phyloP scores from a whole-genome alignment of 2,113 vertebrate species.

The Apteryx owenii region DNA sequence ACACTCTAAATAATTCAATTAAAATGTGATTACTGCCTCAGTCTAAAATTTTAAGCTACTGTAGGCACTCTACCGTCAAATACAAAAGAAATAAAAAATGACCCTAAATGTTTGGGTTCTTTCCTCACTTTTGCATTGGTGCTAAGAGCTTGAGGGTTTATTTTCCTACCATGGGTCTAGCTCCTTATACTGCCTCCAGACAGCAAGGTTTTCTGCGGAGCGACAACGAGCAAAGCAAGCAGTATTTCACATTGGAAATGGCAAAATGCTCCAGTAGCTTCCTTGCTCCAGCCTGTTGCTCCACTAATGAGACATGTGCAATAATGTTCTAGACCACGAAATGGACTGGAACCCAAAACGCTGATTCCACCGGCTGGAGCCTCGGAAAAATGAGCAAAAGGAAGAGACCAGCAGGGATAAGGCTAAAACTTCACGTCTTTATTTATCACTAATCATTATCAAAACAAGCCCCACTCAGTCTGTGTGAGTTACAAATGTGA shows the following conservation, averaged over 20 bases:
- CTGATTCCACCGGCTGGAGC: accelerated
- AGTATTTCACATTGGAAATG: neutral
- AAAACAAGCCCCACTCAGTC: neutral
- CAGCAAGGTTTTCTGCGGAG: constrained; percentile 1
- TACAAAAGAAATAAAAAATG: neutral
- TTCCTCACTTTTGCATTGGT: neutral
- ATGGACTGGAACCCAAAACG: neutral
- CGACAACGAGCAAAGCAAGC: neutral
- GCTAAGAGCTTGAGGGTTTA: neutral
- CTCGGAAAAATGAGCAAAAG: neutral
- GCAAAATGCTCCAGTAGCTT: neutral
- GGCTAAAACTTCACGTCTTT: neutral
- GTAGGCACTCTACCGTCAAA: neutral
- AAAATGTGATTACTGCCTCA: constrained; percentile 15
- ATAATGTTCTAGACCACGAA: neutral
- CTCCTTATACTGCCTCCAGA: neutral
- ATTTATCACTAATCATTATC: neutral
- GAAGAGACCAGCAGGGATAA: neutral
- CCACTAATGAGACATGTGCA: neutral
- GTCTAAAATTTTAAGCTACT: neutral
- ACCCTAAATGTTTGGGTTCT: neutral
- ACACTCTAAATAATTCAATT: constrained; percentile 59
- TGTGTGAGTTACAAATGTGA: neutral
- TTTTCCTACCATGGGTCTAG: neutral
- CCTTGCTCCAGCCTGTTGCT: neutral